Base-by-base conservation (phyloP, 2,888 invertebrate genomes). In the Hypomecis punctinalis region DNA sequence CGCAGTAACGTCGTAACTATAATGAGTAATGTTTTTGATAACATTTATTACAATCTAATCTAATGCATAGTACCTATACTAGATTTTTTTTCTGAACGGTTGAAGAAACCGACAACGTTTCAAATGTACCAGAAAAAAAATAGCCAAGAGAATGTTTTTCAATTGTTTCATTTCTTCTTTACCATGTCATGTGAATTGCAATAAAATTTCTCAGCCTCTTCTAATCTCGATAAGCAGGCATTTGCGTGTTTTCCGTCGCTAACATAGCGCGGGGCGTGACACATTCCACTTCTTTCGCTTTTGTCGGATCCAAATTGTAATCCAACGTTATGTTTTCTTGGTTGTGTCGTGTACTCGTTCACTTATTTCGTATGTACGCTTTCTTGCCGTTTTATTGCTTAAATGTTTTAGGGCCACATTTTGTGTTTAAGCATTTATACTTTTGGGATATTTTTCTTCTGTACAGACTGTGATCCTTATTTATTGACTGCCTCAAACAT, bases 241-340 rank as follows among this genome's bases (percentile, higher is more conserved):
- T 46, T 47, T 60, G 49, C 64, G 37, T 63, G 49, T 61, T 57
- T 46, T 6, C 46, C n/a, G n/a, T 40, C 40, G 13, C 46, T 53
- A 49, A 52, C 43, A 55, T 43, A n/a, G 51, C 46, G 59, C 33
- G n/a, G 10, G 46, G 23, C 51, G 42, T 57, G 65, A 64, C 64
- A 64, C 53, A 57, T 65, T 48, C 61, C 61, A 5, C 48, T 52
- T 60, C 10, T 51, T 65, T 57, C 47, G 47, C 45, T 55, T 57
- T 37, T 60, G 55, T 62, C 48, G 33, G 56, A 52, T 62, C 43
- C 56, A 53, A 13, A 63, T 51, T 55, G 63, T 68, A 66, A 68
- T 68, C 55, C 60, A 33, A 35, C 36, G 33, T 39, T 59, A 43
- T 51, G 45, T 57, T 56, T 56, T 48, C 35, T 47, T 56, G 39